Percentiles rank a stretch among this genome's conserved stretches.
Evolutionary conservation across 2,113 vertebrate genomes (phyloP).

Genomic region (Petrocephalus microphthalmus): DNA sequence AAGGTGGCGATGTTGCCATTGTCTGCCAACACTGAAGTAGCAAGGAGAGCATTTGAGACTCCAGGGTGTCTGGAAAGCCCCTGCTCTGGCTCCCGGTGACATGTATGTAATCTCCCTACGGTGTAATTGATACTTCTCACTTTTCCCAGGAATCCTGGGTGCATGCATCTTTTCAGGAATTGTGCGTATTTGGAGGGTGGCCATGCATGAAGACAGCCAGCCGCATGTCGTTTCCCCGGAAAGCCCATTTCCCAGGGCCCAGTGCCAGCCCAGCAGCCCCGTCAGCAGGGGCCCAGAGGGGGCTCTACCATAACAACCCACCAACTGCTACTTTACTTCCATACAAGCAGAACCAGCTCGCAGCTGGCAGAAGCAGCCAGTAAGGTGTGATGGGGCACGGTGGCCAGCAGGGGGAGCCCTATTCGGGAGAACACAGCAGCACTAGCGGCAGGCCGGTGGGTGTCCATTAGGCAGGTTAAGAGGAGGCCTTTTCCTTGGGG

Average conservation of each 20-base stretch:
- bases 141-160: background rate
- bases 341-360: background rate
- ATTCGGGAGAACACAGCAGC: background rate
- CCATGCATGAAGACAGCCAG: too few species aligned
- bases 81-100: background rate
- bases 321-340: background rate
- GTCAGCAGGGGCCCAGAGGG: background rate
- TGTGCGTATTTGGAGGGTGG: background rate
- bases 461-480: background rate
- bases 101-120: background rate
- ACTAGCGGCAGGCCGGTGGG: background rate
- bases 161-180: background rate
- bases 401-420: background rate
- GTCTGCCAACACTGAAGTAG: background rate
- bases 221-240: background rate
- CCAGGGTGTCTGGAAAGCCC: background rate
- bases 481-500: background rate
- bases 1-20: background rate
- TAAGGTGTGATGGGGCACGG: background rate
- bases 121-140: background rate
- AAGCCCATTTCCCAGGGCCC: slow-evolving; percentile 3
- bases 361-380: background rate
- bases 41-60: background rate
- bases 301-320: background rate
- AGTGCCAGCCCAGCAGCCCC: background rate